phyloP scores from a whole-genome alignment of 30 jellyfish, hydroid and myxozoan species.

The Sanderia malayensis region DNA sequence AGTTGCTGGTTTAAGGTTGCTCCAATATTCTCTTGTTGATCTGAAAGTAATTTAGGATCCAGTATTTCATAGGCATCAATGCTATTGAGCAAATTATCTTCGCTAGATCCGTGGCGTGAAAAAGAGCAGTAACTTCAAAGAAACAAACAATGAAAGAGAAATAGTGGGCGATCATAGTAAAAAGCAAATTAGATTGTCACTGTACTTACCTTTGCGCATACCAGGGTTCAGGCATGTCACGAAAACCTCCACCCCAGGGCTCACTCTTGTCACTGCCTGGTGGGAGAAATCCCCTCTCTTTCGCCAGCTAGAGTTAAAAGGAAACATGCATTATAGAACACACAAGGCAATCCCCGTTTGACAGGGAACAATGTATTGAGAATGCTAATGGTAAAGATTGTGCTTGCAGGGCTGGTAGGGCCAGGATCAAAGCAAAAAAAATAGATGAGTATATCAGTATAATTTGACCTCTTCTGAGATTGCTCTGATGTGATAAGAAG shows the following conservation, averaged over 20 bases:
- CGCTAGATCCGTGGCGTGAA: background rate
- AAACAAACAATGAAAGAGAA: background rate
- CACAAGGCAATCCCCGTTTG: no score
- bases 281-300: conserved; percentile 19
- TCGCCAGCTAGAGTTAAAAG: conserved; percentile 18
- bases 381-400: no score
- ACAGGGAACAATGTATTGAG: no score
- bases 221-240: background rate
- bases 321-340: no score
- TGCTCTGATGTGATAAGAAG: conserved; percentile 53
- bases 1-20: conserved; percentile 11
- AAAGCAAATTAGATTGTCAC: no score
- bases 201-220: background rate
- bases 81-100: background rate
- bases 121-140: background rate
- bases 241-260: background rate
- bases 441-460: background rate
- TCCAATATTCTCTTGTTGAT: conserved; percentile 19
- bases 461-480: conserved; percentile 37
- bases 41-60: background rate
- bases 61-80: background rate
- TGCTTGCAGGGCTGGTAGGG: no score
- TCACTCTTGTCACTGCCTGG: background rate
- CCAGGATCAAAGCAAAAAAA: no score
- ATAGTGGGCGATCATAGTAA: no score